Base-by-base conservation (phyloP, 1,140 invertebrate species). In the Lasaia peninsularis region DNA sequence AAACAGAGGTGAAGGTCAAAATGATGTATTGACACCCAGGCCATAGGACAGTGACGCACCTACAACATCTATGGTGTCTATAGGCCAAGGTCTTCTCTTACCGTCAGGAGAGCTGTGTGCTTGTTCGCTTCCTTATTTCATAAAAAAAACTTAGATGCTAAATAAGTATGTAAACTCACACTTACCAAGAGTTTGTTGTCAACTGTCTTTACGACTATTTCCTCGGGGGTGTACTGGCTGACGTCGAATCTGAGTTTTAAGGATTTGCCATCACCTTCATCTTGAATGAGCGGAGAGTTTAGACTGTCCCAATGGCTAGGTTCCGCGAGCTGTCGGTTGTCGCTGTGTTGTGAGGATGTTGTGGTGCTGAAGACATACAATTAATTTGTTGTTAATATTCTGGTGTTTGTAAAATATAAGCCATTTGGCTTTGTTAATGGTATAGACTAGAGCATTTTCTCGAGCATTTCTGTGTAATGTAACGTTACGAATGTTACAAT, bases 181-280 rank as follows among this genome's bases (percentile, higher is more conserved):
- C 94, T 93, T 88, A 98, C 97, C 92, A 98, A 91, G 66, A 98
- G 91, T 92, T 98, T 98, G 88, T 98, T 98, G 90, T 98, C 96
- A 52, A 98, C 96, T 64, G 96, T 98, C 90, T 98, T 98, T 54
- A 98, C 96, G 69, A 98, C 95, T 81, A 98, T 98, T 91, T 98
- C 97, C 79, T 98, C 97, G 9, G 97, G 97, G 49, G 94, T 94
- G 86, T 98, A 98, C 88, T 98, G 96, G 78, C 95, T 97, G 49
- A 98, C 97, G 77, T 98, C 97, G 86, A 98, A 98, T 75, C 96
- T 92, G 12, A 98, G 92, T 80, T 98, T 98, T 34, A 98, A 90
- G 75, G 93, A 93, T 89, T 98, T 98, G 90, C 93, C 95, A 73
- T 96, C 94, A 18, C 96, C 96, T 80, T 97, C 95, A 64, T 97